Evolutionary conservation across 2,888 invertebrate species (phyloP).

Genomic region (Phaonia tiefii): DNA sequence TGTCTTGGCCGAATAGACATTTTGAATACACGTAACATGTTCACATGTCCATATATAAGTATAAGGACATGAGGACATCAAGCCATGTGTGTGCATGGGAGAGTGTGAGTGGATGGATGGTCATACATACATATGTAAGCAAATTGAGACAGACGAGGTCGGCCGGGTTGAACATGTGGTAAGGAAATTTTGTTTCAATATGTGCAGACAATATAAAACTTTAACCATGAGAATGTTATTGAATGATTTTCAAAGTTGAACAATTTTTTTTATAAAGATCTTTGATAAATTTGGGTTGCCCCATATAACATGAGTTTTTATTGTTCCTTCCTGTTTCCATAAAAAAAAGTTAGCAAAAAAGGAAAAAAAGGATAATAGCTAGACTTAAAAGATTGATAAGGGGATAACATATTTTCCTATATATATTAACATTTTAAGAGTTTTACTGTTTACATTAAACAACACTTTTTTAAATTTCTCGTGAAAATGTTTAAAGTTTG

Average conservation of each 20-base stretch:
- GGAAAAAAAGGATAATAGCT: too few relatives aligned
- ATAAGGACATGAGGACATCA: not conserved
- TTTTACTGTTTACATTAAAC: too few relatives aligned
- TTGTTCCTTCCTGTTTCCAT: conserved; percentile 6
- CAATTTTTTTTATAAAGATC: conserved; percentile 9
- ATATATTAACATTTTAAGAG: too few relatives aligned
- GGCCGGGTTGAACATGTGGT: not conserved
- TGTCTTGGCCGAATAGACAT: conserved; percentile 19
- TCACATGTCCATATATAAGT: not conserved
- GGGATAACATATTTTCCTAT: too few relatives aligned
- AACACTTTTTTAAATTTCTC: too few relatives aligned
- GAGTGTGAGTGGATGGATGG: not conserved
- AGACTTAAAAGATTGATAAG: too few relatives aligned
- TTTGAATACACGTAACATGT: not conserved
- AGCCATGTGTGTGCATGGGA: not conserved
- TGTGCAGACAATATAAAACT: too few relatives aligned
- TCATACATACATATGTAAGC: not conserved
- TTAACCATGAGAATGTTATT: too few relatives aligned
- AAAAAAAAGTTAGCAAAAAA: too few relatives aligned
- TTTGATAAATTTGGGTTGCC: not conserved
- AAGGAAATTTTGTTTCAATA: not conserved
- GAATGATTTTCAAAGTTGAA: too few relatives aligned
- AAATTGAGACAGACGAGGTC: not conserved
- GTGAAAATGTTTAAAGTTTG: too few relatives aligned
- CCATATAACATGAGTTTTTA: conserved; percentile 5